These are phyloP conservation scores for Orius laevigatus DNA, from an alignment of 1,140 invertebrate species.

Conservation along the genomic window DNA sequence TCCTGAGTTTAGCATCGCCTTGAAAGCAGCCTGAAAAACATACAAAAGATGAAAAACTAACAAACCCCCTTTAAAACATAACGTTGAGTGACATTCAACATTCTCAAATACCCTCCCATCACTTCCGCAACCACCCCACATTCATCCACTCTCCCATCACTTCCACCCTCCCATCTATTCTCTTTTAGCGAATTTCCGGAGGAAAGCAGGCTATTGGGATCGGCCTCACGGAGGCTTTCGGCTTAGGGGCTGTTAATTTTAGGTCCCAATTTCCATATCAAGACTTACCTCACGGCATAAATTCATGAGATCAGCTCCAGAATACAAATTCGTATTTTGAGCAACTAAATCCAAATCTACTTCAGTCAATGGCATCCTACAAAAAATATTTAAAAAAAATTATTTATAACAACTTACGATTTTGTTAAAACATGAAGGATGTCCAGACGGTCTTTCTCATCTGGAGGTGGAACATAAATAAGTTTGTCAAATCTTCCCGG, in stretches of 20 bases:
- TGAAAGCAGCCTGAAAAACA: slow-evolving; percentile 38
- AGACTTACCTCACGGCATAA: slow-evolving; percentile 45
- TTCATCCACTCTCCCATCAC: too few species aligned
- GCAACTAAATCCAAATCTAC: slow-evolving; percentile 43
- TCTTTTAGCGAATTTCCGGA: too few species aligned
- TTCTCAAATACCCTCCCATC: background rate
- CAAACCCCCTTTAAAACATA: slow-evolving; percentile 5
- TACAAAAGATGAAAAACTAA: slow-evolving; percentile 1
- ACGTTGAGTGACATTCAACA: background rate
- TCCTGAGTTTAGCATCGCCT: slow-evolving; percentile 40
- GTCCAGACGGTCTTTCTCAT: slow-evolving; percentile 36
- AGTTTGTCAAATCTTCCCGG: slow-evolving; percentile 59
- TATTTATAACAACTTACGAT: slow-evolving; percentile 23
- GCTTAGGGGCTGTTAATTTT: too few species aligned
- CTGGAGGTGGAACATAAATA: slow-evolving; percentile 58
- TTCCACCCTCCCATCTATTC: too few species aligned
- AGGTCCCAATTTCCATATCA: background rate
- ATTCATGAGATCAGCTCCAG: slow-evolving; percentile 60
- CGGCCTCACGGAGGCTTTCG: too few species aligned
- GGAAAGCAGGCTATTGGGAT: too few species aligned
- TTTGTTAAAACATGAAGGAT: slow-evolving; percentile 40
- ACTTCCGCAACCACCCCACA: too few species aligned
- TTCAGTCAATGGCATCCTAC: slow-evolving; percentile 37
- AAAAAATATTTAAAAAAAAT: slow-evolving; percentile 8
- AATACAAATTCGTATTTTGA: slow-evolving; percentile 42